Evolutionary conservation across 2,797 vertebrate species (phyloP), one percentile per base, ranked within the genome.

Genomic region (Emys orbicularis): DNA sequence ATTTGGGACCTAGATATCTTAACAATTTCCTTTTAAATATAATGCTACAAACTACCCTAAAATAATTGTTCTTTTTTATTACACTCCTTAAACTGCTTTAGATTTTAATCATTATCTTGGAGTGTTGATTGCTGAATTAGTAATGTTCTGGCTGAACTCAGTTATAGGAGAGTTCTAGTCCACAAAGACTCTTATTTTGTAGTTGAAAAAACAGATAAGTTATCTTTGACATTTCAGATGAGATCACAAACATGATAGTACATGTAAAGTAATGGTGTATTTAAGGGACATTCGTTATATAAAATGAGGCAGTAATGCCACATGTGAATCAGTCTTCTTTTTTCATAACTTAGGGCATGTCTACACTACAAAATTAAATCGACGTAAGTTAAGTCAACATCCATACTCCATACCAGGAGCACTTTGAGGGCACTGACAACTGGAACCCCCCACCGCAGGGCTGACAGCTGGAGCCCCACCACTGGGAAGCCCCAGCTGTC

Each of bases 111-210:
- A 37, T 72, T 59, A 23, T 53, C 6, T 53, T 80, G 50, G 50
- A 15, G 19, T 80, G 12, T 27, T 84, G 61, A 7, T 25, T 9
- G 41, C 57, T 10, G n/a, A 2, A 3, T 92, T 94, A 29, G 34
- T 50, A 15, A 29, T 31, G 68, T 76, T 89, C 19, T 65, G 68
- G 25, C 27, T 54, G 83, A 50, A 25, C 81, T 6, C 4, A 34
- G 8, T 31, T 41, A 0, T 4, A 0, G 0, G 19, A 50, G 56
- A 82, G 59, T 8, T 80, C 5, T 80, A 9, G 1, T 11, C n/a
- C 37, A 41, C n/a, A 44, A 2, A 83, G 6, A 61, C 23, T 31
- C 3, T 13, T 34, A 31, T 79, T 79, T 79, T 49, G 6, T 5
- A 74, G 9, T 8, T 83, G 74, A 6, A 79, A 88, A 9, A 12